Evolutionary conservation across 2,797 vertebrate genomes (phyloP).

Genomic region (Stomatorhinus walkeri): DNA sequence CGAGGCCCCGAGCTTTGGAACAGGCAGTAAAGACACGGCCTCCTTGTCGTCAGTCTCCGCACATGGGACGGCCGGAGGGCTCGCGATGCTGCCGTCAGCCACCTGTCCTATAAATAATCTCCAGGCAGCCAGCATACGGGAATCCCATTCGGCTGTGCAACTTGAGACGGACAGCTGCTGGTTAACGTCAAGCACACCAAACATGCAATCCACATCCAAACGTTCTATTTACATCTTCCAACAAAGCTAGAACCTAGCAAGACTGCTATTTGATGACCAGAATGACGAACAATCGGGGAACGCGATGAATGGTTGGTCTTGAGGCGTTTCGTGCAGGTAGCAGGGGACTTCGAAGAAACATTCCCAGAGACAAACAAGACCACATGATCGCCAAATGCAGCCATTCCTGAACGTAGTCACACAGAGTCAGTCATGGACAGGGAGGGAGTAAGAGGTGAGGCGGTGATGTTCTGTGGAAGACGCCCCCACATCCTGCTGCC

Average conservation of each 20-base stretch:
- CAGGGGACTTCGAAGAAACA: not conserved
- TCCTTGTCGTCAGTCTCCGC: not conserved
- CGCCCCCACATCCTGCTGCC: not conserved
- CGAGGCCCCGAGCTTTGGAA: not conserved
- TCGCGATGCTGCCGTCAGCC: not conserved
- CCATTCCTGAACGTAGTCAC: not conserved
- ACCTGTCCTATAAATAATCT: not conserved
- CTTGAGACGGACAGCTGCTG: not conserved
- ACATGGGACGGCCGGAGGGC: not conserved
- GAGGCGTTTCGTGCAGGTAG: not conserved
- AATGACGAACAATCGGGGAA: not conserved
- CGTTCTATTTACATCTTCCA: not conserved
- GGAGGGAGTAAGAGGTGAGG: not conserved
- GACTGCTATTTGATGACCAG: not conserved
- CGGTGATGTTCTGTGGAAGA: not conserved
- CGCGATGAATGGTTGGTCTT: not conserved
- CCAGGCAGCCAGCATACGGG: not conserved
- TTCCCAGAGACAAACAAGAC: not conserved
- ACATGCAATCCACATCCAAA: not conserved
- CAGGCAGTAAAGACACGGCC: not conserved
- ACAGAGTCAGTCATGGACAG: not conserved
- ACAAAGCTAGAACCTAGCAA: not conserved
- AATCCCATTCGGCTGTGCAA: not conserved
- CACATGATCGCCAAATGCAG: not conserved
- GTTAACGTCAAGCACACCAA: not conserved